These are phyloP conservation scores for Corythucha ciliata DNA, from an alignment of 2,888 invertebrate species.

Conservation along the genomic window DNA sequence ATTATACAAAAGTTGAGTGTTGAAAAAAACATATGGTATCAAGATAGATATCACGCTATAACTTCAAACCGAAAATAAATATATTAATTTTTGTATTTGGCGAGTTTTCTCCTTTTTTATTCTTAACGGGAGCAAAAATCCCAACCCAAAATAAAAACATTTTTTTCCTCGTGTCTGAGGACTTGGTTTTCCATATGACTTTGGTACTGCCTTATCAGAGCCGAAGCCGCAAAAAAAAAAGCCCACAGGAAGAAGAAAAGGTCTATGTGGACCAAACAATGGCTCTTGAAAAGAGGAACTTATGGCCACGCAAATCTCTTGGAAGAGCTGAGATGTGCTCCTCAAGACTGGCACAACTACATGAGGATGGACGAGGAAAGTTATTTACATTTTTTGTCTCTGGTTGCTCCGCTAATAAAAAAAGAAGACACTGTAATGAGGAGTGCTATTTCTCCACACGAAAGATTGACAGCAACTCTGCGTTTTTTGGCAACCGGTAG, in stretches of 20 bases:
- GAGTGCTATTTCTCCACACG: constrained; percentile 13
- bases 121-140: too few species aligned
- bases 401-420: constrained; percentile 11
- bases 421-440: constrained; percentile 9
- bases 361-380: constrained; percentile 11
- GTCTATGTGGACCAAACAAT: constrained; percentile 1
- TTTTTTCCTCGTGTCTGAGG: too few species aligned
- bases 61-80: too few species aligned
- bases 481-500: constrained; percentile 2
- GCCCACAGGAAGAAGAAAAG: constrained; percentile 8
- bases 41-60: too few species aligned
- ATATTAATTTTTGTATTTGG: too few species aligned
- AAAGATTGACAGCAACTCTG: constrained; percentile 9
- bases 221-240: constrained; percentile 13
- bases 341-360: constrained; percentile 17
- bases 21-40: too few species aligned
- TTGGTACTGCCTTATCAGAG: constrained; percentile 9
- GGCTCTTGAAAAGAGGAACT: neutral
- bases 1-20: too few species aligned
- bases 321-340: constrained; percentile 14
- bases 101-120: too few species aligned
- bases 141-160: too few species aligned
- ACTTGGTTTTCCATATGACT: too few species aligned
- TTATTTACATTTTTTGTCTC: constrained; percentile 6
- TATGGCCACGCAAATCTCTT: neutral